Conservation (phyloP, 1,140 invertebrate species). For the Trachelipus rathkii region DNA sequence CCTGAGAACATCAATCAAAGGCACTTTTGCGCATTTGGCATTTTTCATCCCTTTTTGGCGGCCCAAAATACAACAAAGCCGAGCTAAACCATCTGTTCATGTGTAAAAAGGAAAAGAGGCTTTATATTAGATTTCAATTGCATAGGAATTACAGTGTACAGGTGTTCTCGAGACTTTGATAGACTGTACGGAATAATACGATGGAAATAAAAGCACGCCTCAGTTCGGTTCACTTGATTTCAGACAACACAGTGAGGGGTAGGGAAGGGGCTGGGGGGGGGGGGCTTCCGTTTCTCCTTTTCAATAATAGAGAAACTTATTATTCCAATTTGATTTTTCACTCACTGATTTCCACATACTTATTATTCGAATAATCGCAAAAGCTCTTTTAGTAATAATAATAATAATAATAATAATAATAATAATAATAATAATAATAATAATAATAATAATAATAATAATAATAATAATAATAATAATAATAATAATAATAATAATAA, state of each 20-base stretch:
- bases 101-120: not conserved
- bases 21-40: not conserved
- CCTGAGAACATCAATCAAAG: not conserved
- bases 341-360: no score
- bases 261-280: no score
- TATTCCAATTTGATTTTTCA: no score
- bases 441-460: not conserved
- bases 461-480: constrained; percentile 11
- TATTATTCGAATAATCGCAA: no score
- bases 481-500: constrained; percentile 11
- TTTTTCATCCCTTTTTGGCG: not conserved
- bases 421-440: no score
- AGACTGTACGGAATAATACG: not conserved
- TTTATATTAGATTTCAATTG: not conserved
- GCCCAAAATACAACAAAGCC: not conserved
- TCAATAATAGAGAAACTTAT: no score
- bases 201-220: no score
- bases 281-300: no score
- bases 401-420: no score
- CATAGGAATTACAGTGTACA: not conserved
- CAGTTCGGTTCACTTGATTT: no score
- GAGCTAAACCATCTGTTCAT: constrained; percentile 1
- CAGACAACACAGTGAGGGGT: no score
- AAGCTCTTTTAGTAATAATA: no score
- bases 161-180: not conserved